phyloP scores from a whole-genome alignment of 2,888 invertebrate species.

The Crioceris asparagi region DNA sequence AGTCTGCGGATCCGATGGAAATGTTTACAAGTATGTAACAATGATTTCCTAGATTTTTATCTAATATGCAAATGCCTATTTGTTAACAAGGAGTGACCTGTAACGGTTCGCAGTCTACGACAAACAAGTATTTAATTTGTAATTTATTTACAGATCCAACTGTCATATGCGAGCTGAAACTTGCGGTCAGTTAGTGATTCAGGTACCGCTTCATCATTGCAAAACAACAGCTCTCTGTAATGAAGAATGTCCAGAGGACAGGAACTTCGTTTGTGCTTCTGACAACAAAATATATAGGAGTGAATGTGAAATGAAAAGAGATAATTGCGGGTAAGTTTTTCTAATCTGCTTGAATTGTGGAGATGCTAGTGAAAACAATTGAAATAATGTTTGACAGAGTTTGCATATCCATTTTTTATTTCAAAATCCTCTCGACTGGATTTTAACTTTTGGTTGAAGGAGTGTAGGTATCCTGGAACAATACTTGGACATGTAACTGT shows the following conservation, averaged over 20 bases:
- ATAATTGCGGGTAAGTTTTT: conserved; percentile 67
- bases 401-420: too few species aligned
- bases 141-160: conserved; percentile 48
- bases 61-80: not conserved
- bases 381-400: not conserved
- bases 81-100: too few species aligned
- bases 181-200: conserved; percentile 77
- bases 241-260: conserved; percentile 57
- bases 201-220: conserved; percentile 74
- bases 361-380: not conserved
- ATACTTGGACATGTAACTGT: too few species aligned
- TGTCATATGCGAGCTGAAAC: conserved; percentile 76
- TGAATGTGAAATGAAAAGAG: conserved; percentile 84
- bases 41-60: not conserved
- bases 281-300: conserved; percentile 84
- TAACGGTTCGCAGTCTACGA: too few species aligned
- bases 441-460: too few species aligned
- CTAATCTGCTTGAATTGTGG: not conserved
- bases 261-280: conserved; percentile 79
- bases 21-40: conserved; percentile 61
- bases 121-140: conserved; percentile 1
- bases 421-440: too few species aligned
- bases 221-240: conserved; percentile 76
- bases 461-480: too few species aligned
- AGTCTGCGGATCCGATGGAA: conserved; percentile 84